A percentile compares a stretch with the other conserved stretches of the same genome.
These are phyloP conservation scores for Euglossa dilemma DNA, from an alignment of 1,140 invertebrate genomes.

Conservation along the genomic window DNA sequence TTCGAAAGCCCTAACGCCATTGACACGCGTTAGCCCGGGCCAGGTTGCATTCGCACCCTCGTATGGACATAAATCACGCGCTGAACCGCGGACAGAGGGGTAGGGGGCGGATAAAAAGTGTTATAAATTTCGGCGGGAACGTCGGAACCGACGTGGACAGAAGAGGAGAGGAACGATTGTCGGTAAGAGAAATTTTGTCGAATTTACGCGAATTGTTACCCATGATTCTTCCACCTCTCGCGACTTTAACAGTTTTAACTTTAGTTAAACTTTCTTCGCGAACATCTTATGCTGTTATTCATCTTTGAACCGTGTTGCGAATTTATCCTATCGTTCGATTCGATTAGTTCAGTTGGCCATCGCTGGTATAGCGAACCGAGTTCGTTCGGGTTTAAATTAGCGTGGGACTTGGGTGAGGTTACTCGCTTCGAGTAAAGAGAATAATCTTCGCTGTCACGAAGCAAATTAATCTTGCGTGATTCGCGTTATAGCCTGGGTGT, in stretches of 20 bases:
- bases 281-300: no score
- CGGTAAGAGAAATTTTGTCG: not conserved
- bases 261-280: no score
- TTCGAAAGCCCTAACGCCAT: constrained; percentile 1
- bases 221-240: not conserved
- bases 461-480: not conserved
- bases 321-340: no score
- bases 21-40: constrained; percentile 16
- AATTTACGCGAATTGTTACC: not conserved
- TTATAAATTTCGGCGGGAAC: constrained; percentile 28
- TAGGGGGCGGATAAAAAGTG: constrained; percentile 10
- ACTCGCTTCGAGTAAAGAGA: not conserved
- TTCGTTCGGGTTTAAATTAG: no score
- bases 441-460: not conserved
- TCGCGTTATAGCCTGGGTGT: not conserved
- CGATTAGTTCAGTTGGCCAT: no score
- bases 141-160: not conserved
- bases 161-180: not conserved
- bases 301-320: no score
- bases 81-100: constrained; percentile 2
- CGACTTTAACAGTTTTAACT: no score
- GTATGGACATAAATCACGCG: constrained; percentile 1
- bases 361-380: no score
- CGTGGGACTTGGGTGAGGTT: not conserved
- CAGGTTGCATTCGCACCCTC: not conserved